These are phyloP conservation scores for Melanitta fusca DNA, from an alignment of 2,797 vertebrate species.

Conservation along the genomic window DNA sequence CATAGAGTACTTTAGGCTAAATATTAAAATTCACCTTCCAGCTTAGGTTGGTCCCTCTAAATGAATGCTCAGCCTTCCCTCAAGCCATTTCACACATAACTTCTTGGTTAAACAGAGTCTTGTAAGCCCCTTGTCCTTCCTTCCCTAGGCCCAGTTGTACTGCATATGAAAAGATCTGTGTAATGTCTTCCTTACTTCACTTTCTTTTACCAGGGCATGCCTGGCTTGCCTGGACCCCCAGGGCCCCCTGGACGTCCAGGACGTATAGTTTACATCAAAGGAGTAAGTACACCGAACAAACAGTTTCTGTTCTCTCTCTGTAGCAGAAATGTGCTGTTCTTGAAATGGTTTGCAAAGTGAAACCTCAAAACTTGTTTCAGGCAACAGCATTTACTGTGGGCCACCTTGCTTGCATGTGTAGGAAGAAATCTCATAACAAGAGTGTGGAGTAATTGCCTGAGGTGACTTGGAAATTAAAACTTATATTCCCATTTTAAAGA, in stretches of 20 bases:
- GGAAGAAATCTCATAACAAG: background rate
- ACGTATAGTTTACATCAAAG: slow-evolving; percentile 84
- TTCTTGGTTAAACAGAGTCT: background rate
- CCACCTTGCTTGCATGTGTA: background rate
- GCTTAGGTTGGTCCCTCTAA: background rate
- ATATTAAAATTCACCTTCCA: background rate
- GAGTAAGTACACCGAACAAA: slow-evolving; percentile 75
- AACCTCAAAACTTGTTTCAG: background rate
- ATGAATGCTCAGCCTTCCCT: background rate
- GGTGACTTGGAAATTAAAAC: no score
- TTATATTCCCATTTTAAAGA: no score
- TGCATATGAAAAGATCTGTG: background rate
- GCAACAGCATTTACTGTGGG: background rate
- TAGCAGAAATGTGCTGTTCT: background rate
- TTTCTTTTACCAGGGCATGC: slow-evolving; percentile 81
- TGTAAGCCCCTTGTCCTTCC: background rate
- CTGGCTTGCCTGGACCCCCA: slow-evolving; percentile 85
- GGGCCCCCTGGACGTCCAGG: slow-evolving; percentile 89
- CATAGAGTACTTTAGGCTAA: background rate
- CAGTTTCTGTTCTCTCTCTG: background rate
- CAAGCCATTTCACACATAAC: background rate
- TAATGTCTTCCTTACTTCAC: background rate
- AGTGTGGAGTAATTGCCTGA: no score
- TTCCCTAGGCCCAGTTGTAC: background rate
- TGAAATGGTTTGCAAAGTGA: background rate